These are phyloP conservation scores for Lampris megalopsis DNA, from an alignment of 2,113 vertebrate species.

Conservation along the genomic window DNA sequence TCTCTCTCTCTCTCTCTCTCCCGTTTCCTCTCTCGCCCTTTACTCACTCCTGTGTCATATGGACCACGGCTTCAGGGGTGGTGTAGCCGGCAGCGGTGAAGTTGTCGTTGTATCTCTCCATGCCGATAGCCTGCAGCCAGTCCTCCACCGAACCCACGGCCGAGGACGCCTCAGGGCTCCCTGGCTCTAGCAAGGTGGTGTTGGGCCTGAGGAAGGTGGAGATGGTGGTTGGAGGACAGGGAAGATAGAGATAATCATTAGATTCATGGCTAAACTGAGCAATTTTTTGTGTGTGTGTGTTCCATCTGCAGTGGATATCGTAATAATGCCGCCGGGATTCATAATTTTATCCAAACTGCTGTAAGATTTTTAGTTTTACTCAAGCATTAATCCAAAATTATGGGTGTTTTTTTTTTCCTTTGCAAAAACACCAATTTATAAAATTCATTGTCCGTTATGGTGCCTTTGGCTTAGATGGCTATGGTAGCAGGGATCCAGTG, in stretches of 20 bases:
- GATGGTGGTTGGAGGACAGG: background rate
- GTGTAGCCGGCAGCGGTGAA: slow-evolving; percentile 95
- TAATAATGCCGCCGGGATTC: background rate
- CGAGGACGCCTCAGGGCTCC: slow-evolving; percentile 88
- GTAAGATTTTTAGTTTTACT: no score
- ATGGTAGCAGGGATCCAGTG: slow-evolving; percentile 22
- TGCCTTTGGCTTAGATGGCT: slow-evolving; percentile 7
- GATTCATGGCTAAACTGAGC: no score
- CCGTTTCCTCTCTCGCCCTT: background rate
- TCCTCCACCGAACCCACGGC: slow-evolving; percentile 90
- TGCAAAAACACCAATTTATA: slow-evolving; percentile 14
- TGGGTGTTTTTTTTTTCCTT: background rate
- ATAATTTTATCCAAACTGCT: background rate
- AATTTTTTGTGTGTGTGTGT: no score
- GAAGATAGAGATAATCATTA: background rate
- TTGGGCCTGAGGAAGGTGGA: slow-evolving; percentile 81
- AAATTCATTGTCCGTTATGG: slow-evolving; percentile 33
- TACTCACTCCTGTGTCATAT: slow-evolving; percentile 98
- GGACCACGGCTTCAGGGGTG: slow-evolving; percentile 92
- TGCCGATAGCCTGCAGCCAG: slow-evolving; percentile 97
- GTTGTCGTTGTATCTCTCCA: slow-evolving; percentile 97
- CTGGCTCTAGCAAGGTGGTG: slow-evolving; percentile 92
- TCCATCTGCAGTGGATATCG: no score
- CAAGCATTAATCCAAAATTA: background rate
- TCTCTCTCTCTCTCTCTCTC: no score